A percentile compares a stretch with the other conserved stretches of the same genome.
phyloP scores from a whole-genome alignment of 1,140 invertebrate species.

The Leptonema lineaticorne region DNA sequence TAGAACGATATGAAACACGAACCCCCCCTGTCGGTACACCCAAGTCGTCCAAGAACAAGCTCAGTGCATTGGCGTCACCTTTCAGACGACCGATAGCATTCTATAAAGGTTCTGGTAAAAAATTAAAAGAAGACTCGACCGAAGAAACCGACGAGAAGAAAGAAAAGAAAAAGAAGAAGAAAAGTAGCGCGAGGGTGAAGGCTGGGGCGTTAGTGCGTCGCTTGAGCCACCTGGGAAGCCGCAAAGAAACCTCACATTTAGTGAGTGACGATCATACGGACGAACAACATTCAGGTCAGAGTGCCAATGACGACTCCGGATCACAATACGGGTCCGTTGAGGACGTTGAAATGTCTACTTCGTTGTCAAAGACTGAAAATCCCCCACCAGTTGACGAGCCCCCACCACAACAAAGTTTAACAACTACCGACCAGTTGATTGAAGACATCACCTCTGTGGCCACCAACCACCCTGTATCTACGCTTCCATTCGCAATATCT shows the following conservation, averaged over 20 bases:
- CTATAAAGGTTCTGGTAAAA: constrained; percentile 24
- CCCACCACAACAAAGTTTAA: constrained; percentile 22
- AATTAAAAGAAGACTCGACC: constrained; percentile 27
- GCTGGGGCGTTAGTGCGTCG: constrained; percentile 36
- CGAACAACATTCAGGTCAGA: constrained; percentile 29
- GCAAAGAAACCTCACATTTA: constrained; percentile 23
- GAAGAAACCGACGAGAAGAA: constrained; percentile 23
- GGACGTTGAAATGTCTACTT: constrained; percentile 27
- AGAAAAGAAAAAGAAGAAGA: constrained; percentile 36
- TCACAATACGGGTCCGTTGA: constrained; percentile 36
- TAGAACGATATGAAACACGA: constrained; percentile 28
- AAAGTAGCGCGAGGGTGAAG: constrained; percentile 34
- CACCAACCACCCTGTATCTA: constrained; percentile 52
- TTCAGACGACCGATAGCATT: constrained; percentile 34
- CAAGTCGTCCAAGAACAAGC: constrained; percentile 23
- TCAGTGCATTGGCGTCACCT: constrained; percentile 36
- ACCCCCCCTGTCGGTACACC: not conserved
- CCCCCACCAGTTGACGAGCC: not conserved
- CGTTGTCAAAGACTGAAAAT: not conserved
- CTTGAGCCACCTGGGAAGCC: constrained; percentile 29
- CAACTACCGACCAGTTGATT: not conserved
- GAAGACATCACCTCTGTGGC: constrained; percentile 36
- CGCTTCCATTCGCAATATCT: constrained; percentile 51
- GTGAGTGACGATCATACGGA: constrained; percentile 35
- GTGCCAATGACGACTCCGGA: constrained; percentile 34